phyloP scores from a whole-genome alignment of 2,888 invertebrate genomes.

The Lasiommata megera region DNA sequence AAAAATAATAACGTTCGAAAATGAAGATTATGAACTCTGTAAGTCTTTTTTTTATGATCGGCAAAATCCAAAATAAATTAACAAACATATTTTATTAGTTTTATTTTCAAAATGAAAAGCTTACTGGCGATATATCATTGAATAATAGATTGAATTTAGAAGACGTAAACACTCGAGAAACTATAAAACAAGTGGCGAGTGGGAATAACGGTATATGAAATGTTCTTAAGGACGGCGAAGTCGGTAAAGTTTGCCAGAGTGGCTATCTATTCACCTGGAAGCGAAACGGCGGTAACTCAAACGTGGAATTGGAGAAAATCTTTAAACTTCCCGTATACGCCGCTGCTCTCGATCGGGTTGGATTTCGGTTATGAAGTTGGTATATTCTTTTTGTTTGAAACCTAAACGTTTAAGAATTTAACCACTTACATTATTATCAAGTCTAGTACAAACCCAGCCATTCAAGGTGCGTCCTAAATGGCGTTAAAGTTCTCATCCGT shows the following conservation, averaged over 20 bases:
- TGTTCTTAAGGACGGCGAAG: conserved; percentile 25
- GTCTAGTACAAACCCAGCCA: no score
- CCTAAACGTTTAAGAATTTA: no score
- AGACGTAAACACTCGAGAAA: conserved; percentile 1
- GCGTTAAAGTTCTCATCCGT: no score
- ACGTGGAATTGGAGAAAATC: conserved; percentile 19
- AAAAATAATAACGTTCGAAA: no score
- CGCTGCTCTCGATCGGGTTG: background rate
- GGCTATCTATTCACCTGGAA: conserved; percentile 42
- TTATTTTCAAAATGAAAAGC: no score
- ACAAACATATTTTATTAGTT: no score
- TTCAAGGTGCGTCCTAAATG: no score
- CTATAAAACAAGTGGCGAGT: conserved; percentile 15
- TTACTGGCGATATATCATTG: background rate
- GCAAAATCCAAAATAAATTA: no score
- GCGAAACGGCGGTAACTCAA: conserved; percentile 50
- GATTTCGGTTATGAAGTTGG: background rate
- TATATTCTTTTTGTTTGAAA: background rate
- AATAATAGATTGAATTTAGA: background rate
- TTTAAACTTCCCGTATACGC: background rate
- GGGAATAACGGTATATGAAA: conserved; percentile 23
- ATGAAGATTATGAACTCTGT: no score
- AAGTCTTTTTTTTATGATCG: no score
- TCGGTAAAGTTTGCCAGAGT: conserved; percentile 28
- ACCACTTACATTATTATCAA: background rate